phyloP scores from a whole-genome alignment of 2,113 vertebrate species.

The Neomonachus schauinslandi region DNA sequence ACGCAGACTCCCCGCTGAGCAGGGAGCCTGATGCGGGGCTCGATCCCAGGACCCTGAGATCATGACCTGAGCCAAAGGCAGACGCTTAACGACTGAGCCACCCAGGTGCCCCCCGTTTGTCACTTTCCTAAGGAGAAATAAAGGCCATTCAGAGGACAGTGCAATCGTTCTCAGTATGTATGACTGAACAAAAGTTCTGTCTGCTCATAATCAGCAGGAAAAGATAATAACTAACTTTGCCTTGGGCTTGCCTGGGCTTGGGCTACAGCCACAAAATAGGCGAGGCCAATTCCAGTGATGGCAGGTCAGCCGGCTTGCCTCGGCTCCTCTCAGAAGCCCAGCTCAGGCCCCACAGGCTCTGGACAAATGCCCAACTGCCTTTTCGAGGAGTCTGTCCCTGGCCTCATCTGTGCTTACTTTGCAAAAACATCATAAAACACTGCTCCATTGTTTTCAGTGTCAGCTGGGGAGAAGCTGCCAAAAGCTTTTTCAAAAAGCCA shows the following conservation, averaged over 20 bases:
- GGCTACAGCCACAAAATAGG: not conserved
- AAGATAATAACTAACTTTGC: not conserved
- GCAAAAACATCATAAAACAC: conserved; percentile 41
- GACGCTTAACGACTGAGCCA: too few relatives aligned
- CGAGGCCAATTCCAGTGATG: not conserved
- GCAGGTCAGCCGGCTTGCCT: not conserved
- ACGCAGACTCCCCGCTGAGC: too few relatives aligned
- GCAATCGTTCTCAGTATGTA: conserved; percentile 50
- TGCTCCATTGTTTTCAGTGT: not conserved
- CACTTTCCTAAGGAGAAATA: conserved; percentile 56
- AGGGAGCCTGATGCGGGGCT: too few relatives aligned
- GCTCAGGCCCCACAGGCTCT: not conserved
- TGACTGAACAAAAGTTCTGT: conserved; percentile 55
- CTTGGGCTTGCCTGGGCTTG: not conserved
- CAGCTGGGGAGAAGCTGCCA: conserved; percentile 1
- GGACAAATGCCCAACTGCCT: not conserved
- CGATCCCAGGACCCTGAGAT: too few relatives aligned
- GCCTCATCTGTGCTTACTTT: not conserved
- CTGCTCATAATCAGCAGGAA: not conserved
- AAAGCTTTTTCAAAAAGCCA: conserved; percentile 40
- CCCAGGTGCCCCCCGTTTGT: not conserved
- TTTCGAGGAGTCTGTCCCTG: not conserved
- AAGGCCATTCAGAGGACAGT: conserved; percentile 47
- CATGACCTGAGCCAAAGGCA: too few relatives aligned
- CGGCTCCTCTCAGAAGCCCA: not conserved